phyloP scores from a whole-genome alignment of 2,113 vertebrate genomes.

The Pelodiscus sinensis region DNA sequence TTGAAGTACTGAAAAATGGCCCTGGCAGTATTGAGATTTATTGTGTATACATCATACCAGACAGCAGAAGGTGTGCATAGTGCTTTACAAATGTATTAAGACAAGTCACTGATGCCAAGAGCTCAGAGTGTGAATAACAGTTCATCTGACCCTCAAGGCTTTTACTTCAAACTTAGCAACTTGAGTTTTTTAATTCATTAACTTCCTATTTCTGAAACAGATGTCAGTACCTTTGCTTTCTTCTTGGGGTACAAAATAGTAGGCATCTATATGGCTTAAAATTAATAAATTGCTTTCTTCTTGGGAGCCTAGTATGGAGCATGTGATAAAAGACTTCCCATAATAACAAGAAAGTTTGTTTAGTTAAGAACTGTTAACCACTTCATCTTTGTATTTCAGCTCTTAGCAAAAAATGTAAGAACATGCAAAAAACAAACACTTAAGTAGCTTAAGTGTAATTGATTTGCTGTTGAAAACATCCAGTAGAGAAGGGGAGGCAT shows the following conservation, averaged over 20 bases:
- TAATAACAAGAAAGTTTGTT: not conserved
- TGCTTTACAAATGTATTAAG: not conserved
- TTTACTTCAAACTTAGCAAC: not conserved
- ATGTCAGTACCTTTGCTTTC: not conserved
- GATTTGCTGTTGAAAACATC: not conserved
- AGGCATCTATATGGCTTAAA: not conserved
- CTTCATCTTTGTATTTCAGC: constrained; percentile 13
- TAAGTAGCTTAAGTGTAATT: not conserved
- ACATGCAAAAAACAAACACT: constrained; percentile 17
- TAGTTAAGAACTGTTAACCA: constrained; percentile 23
- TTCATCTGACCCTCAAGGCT: not conserved
- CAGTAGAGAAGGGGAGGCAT: not conserved
- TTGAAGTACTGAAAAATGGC: not conserved
- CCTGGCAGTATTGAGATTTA: not conserved
- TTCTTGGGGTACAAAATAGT: not conserved
- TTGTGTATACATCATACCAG: not conserved
- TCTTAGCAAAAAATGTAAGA: not conserved
- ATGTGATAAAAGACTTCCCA: not conserved
- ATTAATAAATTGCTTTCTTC: not conserved
- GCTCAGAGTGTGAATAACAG: not conserved
- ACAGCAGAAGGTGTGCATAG: not conserved
- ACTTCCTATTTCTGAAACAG: not conserved
- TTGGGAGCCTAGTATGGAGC: not conserved
- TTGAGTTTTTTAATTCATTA: not conserved
- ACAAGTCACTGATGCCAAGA: not conserved